Base-by-base conservation (phyloP, 2,113 vertebrate species). In the Mesoclemmys tuberculata region DNA sequence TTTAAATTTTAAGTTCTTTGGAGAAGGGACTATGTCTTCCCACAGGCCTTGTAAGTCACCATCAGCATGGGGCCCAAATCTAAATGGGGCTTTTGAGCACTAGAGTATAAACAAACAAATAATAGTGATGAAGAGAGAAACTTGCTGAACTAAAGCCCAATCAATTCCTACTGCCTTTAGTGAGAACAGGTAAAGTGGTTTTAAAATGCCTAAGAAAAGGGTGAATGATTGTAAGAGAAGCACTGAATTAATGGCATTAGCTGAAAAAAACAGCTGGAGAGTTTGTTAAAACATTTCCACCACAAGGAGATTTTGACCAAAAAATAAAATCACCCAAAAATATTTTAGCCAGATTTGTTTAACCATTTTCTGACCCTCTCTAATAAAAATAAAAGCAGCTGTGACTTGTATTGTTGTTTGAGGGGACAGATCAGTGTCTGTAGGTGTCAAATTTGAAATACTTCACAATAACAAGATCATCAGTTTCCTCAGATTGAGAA, bases 401-500 rank as follows among this genome's bases (percentile, higher is more conserved):
- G 44, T 7, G 82, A 74, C 22, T 8, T 81, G 38, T 64, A 49
- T 51, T 90, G 51, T 6, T 74, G 44, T 46, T 84, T 46, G 92
- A 89, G 52, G 64, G 29, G 86, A 51, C 10, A 46, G 54, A 55
- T 4, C 24, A 71, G 51, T 56, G 90, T 93, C 48, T 51, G 2
- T 56, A 88, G 80, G 38, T 54, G 7, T 35, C 44, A 49, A 11
- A 78, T 83, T 56, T 44, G 82, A 93, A 90, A 82, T 82, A 83
- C 22, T 4, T 38, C 68, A 38, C 27, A 92, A 27, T 77, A 44
- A 83, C 26, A 93, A 27, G 8, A 86, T 10, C n/a, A 82, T 86
- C 12, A 0, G 0, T 68, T 10, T 49, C 12, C 22, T 26, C 0
- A 0, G 3, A 58, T 22, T 92, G 12, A n/a, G 82, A 0, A 13